These are phyloP conservation scores for Cyphomyrus plagiostoma DNA, from an alignment of 2,113 vertebrate species.

Conservation along the genomic window DNA sequence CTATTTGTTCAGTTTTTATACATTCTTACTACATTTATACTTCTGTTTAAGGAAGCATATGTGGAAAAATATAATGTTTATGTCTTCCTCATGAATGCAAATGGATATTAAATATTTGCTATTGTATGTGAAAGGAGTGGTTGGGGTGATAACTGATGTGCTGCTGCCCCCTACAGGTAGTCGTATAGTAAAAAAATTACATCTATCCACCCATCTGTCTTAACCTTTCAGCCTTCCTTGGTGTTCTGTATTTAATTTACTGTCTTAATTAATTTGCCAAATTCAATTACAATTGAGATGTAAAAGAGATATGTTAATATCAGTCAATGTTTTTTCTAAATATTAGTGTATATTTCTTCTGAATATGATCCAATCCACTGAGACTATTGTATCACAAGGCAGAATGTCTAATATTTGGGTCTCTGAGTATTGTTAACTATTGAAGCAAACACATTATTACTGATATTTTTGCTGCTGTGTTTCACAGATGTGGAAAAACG, in stretches of 20 bases:
- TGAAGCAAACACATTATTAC: not conserved
- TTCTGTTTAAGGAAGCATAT: not conserved
- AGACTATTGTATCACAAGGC: not conserved
- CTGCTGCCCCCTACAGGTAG: conserved; percentile 66
- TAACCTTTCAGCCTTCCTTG: not conserved
- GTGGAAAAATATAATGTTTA: not conserved
- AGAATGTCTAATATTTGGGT: not conserved
- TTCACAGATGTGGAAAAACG: not conserved
- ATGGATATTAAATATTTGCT: not conserved
- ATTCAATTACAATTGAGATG: not conserved
- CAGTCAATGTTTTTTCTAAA: no score
- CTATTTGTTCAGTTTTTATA: not conserved
- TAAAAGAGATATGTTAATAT: not conserved
- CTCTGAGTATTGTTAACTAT: not conserved
- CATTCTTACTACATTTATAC: not conserved
- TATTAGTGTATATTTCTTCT: not conserved
- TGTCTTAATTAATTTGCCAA: not conserved
- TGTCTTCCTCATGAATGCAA: conserved; percentile 36
- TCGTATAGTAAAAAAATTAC: conserved; percentile 14
- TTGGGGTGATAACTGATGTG: conserved; percentile 41
- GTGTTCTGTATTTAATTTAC: not conserved
- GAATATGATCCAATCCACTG: not conserved
- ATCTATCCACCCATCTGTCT: not conserved
- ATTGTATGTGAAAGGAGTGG: conserved; percentile 28
- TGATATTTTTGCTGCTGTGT: not conserved